These are phyloP conservation scores for Bradypus variegatus DNA, from an alignment of 2,797 vertebrate species.

Conservation along the genomic window DNA sequence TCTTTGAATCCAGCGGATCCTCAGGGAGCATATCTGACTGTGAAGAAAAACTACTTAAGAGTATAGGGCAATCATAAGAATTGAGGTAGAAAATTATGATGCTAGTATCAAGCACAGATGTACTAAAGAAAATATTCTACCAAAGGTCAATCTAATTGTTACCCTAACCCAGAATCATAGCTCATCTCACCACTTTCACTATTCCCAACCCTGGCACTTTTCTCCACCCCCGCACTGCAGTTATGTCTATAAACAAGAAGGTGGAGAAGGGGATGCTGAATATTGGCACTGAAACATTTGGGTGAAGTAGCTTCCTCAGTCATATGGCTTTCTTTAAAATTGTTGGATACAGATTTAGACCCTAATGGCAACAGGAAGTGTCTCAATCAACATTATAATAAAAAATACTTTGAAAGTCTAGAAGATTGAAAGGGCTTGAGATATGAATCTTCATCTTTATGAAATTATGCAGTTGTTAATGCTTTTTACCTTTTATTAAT, in stretches of 20 bases:
- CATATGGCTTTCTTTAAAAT: not conserved
- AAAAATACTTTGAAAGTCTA: not conserved
- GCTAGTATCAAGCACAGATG: not conserved
- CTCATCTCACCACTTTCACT: not conserved
- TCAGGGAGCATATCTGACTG: not conserved
- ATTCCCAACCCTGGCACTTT: too few species aligned
- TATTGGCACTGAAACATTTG: not conserved
- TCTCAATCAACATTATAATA: not conserved
- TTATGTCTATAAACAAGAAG: not conserved
- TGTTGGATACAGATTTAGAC: not conserved
- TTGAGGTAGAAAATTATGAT: not conserved
- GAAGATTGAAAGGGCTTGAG: not conserved
- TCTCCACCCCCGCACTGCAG: not conserved
- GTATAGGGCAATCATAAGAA: not conserved
- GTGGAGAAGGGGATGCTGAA: not conserved
- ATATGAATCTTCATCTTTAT: not conserved
- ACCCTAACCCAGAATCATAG: too few species aligned
- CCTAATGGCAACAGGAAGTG: not conserved
- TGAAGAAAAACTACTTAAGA: not conserved
- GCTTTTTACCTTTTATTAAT: not conserved
- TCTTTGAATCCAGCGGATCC: not conserved
- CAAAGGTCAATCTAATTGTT: not conserved
- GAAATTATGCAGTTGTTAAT: not conserved
- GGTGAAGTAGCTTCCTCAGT: not conserved
- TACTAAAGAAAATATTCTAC: not conserved